A percentile compares a stretch with the other conserved stretches of the same genome.
These are phyloP conservation scores for Fissipunctia ypsillon DNA, from an alignment of 2,888 invertebrate genomes.

Conservation along the genomic window DNA sequence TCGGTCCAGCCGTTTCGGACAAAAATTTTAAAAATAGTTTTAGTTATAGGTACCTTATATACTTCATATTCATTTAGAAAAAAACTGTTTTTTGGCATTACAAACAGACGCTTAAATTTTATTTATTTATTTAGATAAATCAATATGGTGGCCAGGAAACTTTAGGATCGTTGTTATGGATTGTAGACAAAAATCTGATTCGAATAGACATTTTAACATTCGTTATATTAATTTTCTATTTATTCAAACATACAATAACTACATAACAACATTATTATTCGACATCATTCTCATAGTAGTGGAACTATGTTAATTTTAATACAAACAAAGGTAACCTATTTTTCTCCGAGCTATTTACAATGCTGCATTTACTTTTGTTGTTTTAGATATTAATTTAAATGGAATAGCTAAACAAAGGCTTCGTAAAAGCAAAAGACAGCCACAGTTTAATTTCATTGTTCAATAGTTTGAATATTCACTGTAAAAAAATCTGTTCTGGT, in stretches of 20 bases:
- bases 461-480: conserved; percentile 3
- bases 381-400: not conserved
- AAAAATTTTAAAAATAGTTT: too few species aligned
- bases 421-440: not conserved
- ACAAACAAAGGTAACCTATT: not conserved
- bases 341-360: not conserved
- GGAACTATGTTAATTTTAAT: not conserved
- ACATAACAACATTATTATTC: not conserved
- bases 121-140: too few species aligned
- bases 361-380: not conserved
- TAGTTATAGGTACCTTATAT: too few species aligned
- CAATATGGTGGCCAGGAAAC: not conserved
- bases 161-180: not conserved
- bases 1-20: too few species aligned
- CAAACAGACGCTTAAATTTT: too few species aligned
- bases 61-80: too few species aligned
- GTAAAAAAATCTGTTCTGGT: not conserved
- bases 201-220: not conserved
- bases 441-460: not conserved
- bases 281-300: not conserved
- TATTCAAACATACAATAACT: not conserved
- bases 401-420: not conserved
- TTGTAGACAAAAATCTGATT: not conserved
- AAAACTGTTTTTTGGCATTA: too few species aligned
- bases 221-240: not conserved